Base-by-base conservation (phyloP, 2,797 vertebrate genomes). In the Cirrhinus molitorella region DNA sequence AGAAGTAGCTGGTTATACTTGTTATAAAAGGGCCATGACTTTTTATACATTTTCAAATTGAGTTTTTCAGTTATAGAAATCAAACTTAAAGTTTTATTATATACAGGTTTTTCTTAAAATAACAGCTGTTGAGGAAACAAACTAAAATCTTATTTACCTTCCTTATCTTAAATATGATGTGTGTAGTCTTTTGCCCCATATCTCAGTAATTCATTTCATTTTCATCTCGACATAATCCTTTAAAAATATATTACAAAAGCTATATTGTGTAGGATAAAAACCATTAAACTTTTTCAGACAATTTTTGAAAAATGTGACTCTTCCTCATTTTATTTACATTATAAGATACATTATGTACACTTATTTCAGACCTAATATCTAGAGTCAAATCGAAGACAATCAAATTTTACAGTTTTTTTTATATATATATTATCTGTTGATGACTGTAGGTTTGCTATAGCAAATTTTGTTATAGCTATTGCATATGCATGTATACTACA, bases 331-430 rank as follows among this genome's bases (percentile, higher is more conserved):
- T 59, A 72, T 61, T 81, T 81, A 49, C 43, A 73, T 49, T 51
- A 23, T 31, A 57, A 61, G 14, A 76, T 45, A 76, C 51, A 71
- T 61, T 23, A 81, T 73, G 28, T 73, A 81, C 80, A 73, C 19
- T 51, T 23, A 6, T 2, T 21, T n/a, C 16, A 70, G 19, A 71
- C 23, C 11, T 45, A 6, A 59, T 43, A 45, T 45, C 7, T 11
- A 9, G 5, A 70, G 23, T 45, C 49, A 70, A 57, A 70, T 57
- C 31, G 2, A 65, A 65, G 8, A 37, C 12, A 11, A 49, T 78
- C 19, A 23, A 12, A 55, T n/a, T 0, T 7, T 4, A 37, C 13
- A 5, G 53, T 1, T 40, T 31, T n/a, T 47, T 40, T 68, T 1
- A 25, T 31, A 14, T 47, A 40, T 55, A 0, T 43, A 45, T 78